phyloP scores from a whole-genome alignment of 2,888 invertebrate genomes.

The Linnaemya vulpina region DNA sequence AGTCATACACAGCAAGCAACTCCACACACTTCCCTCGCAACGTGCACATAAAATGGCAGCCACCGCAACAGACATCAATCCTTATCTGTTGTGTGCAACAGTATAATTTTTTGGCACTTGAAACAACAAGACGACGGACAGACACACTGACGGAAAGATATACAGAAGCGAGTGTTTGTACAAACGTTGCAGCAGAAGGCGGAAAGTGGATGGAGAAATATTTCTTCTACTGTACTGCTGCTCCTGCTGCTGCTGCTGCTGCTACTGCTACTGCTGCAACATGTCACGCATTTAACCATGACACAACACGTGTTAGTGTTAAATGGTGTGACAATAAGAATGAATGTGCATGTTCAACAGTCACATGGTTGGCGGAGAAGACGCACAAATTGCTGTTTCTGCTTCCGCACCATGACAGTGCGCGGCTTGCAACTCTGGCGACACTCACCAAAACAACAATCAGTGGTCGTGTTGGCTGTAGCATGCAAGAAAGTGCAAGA shows the following conservation, averaged over 20 bases:
- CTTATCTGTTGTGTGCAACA: conserved; percentile 71
- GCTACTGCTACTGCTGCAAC: conserved; percentile 58
- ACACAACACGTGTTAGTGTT: conserved; percentile 73
- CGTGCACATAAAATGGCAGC: conserved; percentile 48
- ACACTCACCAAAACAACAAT: conserved; percentile 52
- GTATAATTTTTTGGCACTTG: conserved; percentile 71
- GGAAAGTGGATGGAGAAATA: conserved; percentile 39
- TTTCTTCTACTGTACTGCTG: conserved; percentile 40
- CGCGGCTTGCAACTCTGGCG: conserved; percentile 34
- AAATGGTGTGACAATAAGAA: conserved; percentile 72
- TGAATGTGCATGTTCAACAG: conserved; percentile 64
- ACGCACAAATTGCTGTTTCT: conserved; percentile 55
- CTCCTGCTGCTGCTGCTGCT: conserved; percentile 55
- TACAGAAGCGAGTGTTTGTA: too few relatives aligned
- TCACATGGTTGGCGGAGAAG: conserved; percentile 42
- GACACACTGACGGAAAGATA: neutral
- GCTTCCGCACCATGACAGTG: conserved; percentile 19
- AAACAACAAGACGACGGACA: conserved; percentile 39
- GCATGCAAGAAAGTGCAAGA: conserved; percentile 17
- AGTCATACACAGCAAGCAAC: neutral
- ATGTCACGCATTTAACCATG: conserved; percentile 72
- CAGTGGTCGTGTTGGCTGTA: conserved; percentile 20
- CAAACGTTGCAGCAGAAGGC: neutral
- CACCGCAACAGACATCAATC: conserved; percentile 67
- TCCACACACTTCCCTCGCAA: conserved; percentile 38